Evolutionary conservation across 1,140 invertebrate species (phyloP).

Genomic region (Philopotamus ludificatus): DNA sequence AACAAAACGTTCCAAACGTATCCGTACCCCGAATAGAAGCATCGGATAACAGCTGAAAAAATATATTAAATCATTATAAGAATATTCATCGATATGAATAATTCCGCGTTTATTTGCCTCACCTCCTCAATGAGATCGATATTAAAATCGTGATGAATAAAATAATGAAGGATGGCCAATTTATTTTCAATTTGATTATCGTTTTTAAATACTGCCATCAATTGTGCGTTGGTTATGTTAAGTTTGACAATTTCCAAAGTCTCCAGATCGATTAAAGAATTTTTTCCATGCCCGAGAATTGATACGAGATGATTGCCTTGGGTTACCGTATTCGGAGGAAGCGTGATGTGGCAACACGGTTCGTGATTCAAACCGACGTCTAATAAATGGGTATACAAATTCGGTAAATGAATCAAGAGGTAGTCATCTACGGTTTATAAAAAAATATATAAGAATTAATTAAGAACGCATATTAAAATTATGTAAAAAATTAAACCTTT

Average conservation of each 20-base stretch:
- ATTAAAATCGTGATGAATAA: conserved; percentile 72
- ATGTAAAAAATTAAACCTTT: conserved; percentile 51
- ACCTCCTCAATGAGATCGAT: conserved; percentile 68
- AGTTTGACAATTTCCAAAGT: conserved; percentile 70
- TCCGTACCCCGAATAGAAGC: conserved; percentile 47
- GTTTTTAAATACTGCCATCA: conserved; percentile 68
- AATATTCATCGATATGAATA: conserved; percentile 8
- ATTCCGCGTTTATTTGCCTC: conserved; percentile 25
- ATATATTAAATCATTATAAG: conserved; percentile 1
- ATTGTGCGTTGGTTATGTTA: conserved; percentile 60
- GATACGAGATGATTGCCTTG: conserved; percentile 65
- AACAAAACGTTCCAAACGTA: conserved; percentile 52
- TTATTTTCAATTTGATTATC: conserved; percentile 66
- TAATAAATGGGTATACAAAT: conserved; percentile 74
- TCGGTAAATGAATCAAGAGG: conserved; percentile 74
- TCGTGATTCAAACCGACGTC: conserved; percentile 78
- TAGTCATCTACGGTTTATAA: conserved; percentile 72
- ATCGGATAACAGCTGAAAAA: conserved; percentile 37
- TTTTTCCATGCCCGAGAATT: conserved; percentile 57
- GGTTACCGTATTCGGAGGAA: conserved; percentile 58
- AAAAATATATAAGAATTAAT: background rate
- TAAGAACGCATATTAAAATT: background rate
- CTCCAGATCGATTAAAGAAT: conserved; percentile 65
- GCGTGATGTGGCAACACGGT: conserved; percentile 75
- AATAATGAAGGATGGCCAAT: conserved; percentile 75